Evolutionary conservation across 2,888 invertebrate genomes (phyloP).

Genomic region (Ormyrus pomaceus): DNA sequence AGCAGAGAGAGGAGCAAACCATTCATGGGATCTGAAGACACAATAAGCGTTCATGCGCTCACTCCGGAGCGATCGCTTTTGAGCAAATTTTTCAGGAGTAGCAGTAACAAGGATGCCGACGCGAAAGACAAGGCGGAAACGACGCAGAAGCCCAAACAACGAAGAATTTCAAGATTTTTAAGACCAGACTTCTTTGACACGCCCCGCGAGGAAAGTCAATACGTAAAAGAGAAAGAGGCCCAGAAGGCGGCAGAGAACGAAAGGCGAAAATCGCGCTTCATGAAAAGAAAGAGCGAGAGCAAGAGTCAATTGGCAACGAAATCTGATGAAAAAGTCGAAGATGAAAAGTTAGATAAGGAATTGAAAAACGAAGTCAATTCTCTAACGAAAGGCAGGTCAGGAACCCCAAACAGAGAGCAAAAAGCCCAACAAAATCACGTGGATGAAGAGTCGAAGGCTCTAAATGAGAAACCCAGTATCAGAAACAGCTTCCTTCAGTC

Average conservation of each 20-base stretch:
- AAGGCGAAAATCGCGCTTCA: slow-evolving; percentile 81
- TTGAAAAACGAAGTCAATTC: slow-evolving; percentile 69
- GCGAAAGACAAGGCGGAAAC: slow-evolving; percentile 63
- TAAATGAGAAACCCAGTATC: slow-evolving; percentile 53
- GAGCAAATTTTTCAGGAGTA: slow-evolving; percentile 78
- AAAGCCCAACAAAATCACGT: slow-evolving; percentile 42
- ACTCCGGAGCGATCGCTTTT: slow-evolving; percentile 78
- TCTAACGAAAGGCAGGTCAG: slow-evolving; percentile 64
- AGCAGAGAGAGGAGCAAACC: slow-evolving; percentile 55
- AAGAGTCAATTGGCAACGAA: slow-evolving; percentile 67
- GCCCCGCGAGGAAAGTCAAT: slow-evolving; percentile 82
- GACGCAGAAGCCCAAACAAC: slow-evolving; percentile 73
- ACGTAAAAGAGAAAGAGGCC: slow-evolving; percentile 76
- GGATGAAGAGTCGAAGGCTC: slow-evolving; percentile 1
- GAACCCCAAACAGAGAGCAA: slow-evolving; percentile 52
- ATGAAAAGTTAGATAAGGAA: slow-evolving; percentile 56
- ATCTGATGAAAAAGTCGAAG: slow-evolving; percentile 63
- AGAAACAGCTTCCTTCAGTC: slow-evolving; percentile 82
- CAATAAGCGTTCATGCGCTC: slow-evolving; percentile 34
- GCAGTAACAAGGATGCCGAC: slow-evolving; percentile 74
- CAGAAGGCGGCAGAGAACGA: slow-evolving; percentile 77
- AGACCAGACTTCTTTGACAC: slow-evolving; percentile 88
- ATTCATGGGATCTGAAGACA: slow-evolving; percentile 60
- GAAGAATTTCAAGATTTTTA: slow-evolving; percentile 84
- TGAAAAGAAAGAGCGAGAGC: slow-evolving; percentile 81